Evolutionary conservation across 2,888 invertebrate species (phyloP), one percentile per base, ranked within the genome.

Genomic region (Caenorhabditis uteleia): DNA sequence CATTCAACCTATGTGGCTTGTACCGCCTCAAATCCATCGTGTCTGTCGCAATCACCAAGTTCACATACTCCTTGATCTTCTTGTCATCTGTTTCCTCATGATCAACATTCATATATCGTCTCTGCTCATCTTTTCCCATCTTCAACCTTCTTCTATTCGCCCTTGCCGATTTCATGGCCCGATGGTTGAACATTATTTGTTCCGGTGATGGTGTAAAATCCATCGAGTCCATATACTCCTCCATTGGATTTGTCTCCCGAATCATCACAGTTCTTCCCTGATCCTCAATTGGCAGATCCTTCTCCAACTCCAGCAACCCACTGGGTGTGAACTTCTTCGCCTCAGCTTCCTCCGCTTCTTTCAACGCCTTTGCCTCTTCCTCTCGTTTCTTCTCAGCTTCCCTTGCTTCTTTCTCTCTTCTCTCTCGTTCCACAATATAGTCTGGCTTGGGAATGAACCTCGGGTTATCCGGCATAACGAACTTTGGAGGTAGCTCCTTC

Each of bases 51-150:
- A 39, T 48, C 1, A 64, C 39, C 16, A 64, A 48, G 7, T 57
- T 57, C 48, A 64, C 53, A n/a, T 53, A 29, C 23, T 54, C 53
- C 31, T 62, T 62, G 50, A 38, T 51, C 50, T 39, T 55, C 48
- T 2, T 47, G 33, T 56, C 40, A 12, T 56, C 50, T 21, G 49
- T 46, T 18, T 49, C 55, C 18, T 49, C 42, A 2, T 18, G 5
- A 2, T 14, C 5, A 18, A 36, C 10, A 14, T 36, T n/a, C 3
- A 3, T 18, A 7, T 20, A 36, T 36, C 18, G 16, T 10, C 20
- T 36, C n/a, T n/a, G 16, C 5, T 18, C n/a, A 18, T 8, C 36
- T 36, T 4, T 3, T 36, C 20, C 36, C 36, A 18, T 20, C 6
- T 18, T 20, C 36, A 36, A 18, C 18, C 36, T 20, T 18, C 6